A percentile compares a stretch with the other conserved stretches of the same genome.
Conservation (phyloP, 1,140 invertebrate species). For the Lasioglossum albipes region DNA sequence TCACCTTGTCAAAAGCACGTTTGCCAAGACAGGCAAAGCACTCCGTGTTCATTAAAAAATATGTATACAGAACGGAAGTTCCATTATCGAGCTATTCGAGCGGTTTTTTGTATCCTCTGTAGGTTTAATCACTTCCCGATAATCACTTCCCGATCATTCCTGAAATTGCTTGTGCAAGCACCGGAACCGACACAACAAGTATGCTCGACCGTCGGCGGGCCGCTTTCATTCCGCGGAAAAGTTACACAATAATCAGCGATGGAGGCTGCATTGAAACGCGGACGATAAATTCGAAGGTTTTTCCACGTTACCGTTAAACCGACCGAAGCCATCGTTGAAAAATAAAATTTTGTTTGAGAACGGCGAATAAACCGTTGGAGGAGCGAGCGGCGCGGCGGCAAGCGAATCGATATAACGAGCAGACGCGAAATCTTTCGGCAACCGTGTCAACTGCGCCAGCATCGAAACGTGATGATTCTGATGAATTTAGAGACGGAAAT, state of each 20-base stretch:
- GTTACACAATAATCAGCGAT: not conserved
- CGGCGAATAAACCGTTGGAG: not conserved
- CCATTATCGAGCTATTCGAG: not conserved
- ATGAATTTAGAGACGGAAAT: not conserved
- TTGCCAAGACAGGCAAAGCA: too few species aligned
- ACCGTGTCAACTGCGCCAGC: not conserved
- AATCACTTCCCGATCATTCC: not conserved
- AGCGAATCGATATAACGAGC: slow-evolving; percentile 21
- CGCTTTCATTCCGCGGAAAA: not conserved
- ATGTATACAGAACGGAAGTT: not conserved
- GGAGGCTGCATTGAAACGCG: not conserved
- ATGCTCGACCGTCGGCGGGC: not conserved
- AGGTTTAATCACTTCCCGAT: not conserved
- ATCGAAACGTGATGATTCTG: not conserved
- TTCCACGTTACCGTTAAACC: not conserved
- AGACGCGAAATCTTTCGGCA: too few species aligned
- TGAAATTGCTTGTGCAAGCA: not conserved
- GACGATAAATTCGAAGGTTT: not conserved
- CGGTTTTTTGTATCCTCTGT: not conserved
- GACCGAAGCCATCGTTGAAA: not conserved
- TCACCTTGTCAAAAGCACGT: too few species aligned
- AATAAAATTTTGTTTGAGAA: slow-evolving; percentile 5
- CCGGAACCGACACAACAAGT: not conserved
- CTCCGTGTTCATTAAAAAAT: too few species aligned
- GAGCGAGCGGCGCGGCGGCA: not conserved